Conservation (phyloP, 2,888 invertebrate genomes). For the Rhamnusium bicolor region DNA sequence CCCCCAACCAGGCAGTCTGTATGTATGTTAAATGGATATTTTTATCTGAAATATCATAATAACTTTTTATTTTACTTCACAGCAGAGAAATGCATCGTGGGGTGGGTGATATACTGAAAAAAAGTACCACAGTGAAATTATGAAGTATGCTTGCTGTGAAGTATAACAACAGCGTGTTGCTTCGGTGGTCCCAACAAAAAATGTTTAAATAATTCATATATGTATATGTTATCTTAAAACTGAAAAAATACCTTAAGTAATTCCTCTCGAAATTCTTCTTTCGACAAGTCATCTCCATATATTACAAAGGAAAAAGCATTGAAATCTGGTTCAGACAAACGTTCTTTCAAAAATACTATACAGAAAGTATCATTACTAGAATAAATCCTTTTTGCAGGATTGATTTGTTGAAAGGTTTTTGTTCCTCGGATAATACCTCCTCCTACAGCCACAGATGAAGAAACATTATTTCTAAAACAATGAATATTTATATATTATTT, state of each 20-base stretch:
- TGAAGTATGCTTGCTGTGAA: too few species aligned
- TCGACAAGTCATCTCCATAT: constrained; percentile 55
- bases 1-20: too few species aligned
- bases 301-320: constrained; percentile 63
- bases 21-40: too few species aligned
- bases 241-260: constrained; percentile 55
- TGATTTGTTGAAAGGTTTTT: constrained; percentile 52
- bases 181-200: too few species aligned
- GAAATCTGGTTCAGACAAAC: constrained; percentile 53
- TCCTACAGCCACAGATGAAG: constrained; percentile 58
- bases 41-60: too few species aligned
- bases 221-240: background rate
- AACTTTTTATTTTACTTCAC: too few species aligned
- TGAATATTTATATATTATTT: constrained; percentile 20
- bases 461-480: constrained; percentile 53
- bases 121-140: too few species aligned
- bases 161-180: too few species aligned
- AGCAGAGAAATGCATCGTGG: too few species aligned
- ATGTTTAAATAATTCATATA: background rate
- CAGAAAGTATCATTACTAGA: constrained; percentile 56
- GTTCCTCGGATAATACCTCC: constrained; percentile 61
- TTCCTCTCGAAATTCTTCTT: constrained; percentile 59
- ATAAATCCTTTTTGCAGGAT: constrained; percentile 43
- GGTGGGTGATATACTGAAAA: too few species aligned
- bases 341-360: constrained; percentile 58